These are phyloP conservation scores for Sarcophaga bullata DNA, from an alignment of 1,140 invertebrate genomes.

Conservation along the genomic window DNA sequence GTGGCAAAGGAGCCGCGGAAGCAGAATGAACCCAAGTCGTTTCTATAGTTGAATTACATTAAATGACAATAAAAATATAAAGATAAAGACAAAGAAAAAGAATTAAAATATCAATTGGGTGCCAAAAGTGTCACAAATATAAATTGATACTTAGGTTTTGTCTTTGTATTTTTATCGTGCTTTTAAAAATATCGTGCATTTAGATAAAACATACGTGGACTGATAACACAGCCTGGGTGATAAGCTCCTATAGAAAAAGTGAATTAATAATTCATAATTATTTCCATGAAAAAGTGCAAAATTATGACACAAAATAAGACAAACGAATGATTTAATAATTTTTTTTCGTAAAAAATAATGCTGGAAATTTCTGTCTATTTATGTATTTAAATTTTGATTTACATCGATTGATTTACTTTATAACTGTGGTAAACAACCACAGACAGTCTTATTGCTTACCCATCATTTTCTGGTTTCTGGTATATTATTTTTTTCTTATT, in stretches of 20 bases:
- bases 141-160: conserved; percentile 23
- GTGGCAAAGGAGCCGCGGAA: conserved; percentile 57
- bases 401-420: not conserved
- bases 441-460: not conserved
- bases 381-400: not conserved
- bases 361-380: too few relatives aligned
- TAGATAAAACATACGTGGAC: conserved; percentile 23
- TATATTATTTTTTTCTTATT: not conserved
- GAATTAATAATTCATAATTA: not conserved
- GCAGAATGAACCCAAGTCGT: conserved; percentile 60
- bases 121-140: not conserved
- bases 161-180: not conserved
- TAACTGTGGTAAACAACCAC: not conserved
- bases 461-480: not conserved
- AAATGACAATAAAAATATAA: not conserved
- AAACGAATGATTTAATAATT: not conserved
- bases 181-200: conserved; percentile 25
- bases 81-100: not conserved
- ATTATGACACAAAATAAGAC: not conserved
- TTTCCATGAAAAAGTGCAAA: not conserved
- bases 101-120: not conserved
- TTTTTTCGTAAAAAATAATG: too few relatives aligned
- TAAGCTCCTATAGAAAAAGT: conserved; percentile 16
- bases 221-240: conserved; percentile 11
- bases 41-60: conserved; percentile 11